A percentile compares a stretch with the other conserved stretches of the same genome.
These are phyloP conservation scores for Drosophila sucinea DNA, from an alignment of 1,140 invertebrate genomes.

Conservation along the genomic window DNA sequence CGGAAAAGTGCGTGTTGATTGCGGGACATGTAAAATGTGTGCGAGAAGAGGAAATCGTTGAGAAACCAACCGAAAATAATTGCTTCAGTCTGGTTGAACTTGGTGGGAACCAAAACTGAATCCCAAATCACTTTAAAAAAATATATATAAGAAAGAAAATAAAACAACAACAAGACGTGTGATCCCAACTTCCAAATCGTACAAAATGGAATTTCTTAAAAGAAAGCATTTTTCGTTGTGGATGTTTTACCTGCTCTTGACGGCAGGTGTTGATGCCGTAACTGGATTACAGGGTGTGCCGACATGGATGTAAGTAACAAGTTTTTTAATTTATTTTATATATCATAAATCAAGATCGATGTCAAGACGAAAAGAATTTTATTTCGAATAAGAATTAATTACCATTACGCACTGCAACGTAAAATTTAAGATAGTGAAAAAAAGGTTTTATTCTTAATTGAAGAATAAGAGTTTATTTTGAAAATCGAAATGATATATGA, in stretches of 20 bases:
- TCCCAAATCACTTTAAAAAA: conserved; percentile 11
- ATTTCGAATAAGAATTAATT: too few species aligned
- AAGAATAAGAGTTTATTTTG: too few species aligned
- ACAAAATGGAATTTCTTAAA: conserved; percentile 69
- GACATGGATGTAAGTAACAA: conserved; percentile 80
- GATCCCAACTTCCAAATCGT: conserved; percentile 7
- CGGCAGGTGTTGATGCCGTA: conserved; percentile 49
- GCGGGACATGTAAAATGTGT: not conserved
- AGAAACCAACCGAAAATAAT: not conserved
- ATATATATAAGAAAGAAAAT: conserved; percentile 4
- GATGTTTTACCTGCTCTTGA: conserved; percentile 58
- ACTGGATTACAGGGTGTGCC: conserved; percentile 73
- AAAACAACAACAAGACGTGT: not conserved
- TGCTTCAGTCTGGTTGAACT: conserved; percentile 6
- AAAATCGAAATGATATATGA: too few species aligned
- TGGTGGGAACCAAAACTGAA: conserved; percentile 1
- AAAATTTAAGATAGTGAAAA: too few species aligned
- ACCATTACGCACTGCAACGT: too few species aligned
- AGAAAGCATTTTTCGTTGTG: conserved; percentile 67
- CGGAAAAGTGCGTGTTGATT: conserved; percentile 5
- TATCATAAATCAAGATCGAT: not conserved
- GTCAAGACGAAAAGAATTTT: not conserved
- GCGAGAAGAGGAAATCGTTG: not conserved
- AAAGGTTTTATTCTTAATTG: too few species aligned
- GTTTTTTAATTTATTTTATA: not conserved